These are phyloP conservation scores for Harmothoe impar DNA, from an alignment of 2,888 invertebrate species.

Conservation along the genomic window DNA sequence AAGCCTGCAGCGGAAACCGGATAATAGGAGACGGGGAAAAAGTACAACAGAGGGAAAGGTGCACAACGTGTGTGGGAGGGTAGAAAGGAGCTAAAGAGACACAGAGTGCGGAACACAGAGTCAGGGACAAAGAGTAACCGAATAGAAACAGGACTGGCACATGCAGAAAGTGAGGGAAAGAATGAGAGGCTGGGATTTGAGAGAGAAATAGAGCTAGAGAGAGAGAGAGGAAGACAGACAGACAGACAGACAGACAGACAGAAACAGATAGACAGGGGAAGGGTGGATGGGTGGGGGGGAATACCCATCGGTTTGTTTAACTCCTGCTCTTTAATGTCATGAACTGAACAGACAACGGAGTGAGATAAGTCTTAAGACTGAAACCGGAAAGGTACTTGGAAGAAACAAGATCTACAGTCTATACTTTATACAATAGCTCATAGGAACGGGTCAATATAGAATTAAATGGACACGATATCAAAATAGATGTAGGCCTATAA, in stretches of 20 bases:
- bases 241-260: not conserved
- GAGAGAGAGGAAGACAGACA: not conserved
- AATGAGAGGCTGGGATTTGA: not conserved
- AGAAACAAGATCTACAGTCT: too few relatives aligned
- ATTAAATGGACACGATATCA: too few relatives aligned
- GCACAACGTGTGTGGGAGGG: not conserved
- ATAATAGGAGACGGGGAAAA: constrained; percentile 18
- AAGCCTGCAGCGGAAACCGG: constrained; percentile 5
- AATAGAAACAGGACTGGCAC: not conserved
- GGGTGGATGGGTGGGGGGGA: too few relatives aligned
- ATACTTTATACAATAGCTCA: too few relatives aligned
- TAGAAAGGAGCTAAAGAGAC: not conserved
- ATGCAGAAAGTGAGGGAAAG: not conserved
- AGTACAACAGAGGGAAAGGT: constrained; percentile 32
- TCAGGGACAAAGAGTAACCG: not conserved
- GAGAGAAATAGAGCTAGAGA: not conserved
- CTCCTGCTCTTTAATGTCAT: too few relatives aligned
- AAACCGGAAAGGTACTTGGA: too few relatives aligned
- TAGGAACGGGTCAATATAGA: too few relatives aligned
- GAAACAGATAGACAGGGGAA: not conserved
- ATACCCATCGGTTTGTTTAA: too few relatives aligned
- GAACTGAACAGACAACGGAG: too few relatives aligned
- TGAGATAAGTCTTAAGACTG: too few relatives aligned
- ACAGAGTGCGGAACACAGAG: not conserved
- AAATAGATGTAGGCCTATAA: too few relatives aligned